phyloP scores from a whole-genome alignment of 1,140 invertebrate species.

The Monochamus saltuarius region DNA sequence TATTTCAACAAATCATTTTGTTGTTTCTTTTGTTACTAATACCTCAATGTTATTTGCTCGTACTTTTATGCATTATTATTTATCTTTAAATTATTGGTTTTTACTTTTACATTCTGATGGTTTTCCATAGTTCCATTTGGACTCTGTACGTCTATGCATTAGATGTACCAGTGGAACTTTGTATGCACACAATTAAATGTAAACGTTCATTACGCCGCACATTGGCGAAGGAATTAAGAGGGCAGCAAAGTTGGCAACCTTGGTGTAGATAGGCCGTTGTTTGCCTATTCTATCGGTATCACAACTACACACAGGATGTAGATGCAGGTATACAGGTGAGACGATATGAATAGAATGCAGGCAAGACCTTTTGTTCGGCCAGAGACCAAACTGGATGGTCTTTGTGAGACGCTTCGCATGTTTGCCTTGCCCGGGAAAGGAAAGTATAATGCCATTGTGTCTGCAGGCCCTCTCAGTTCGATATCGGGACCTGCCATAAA shows the following conservation, averaged over 20 bases:
- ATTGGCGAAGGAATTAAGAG: neutral
- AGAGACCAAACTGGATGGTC: constrained; percentile 26
- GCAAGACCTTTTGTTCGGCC: constrained; percentile 40
- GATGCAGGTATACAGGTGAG: constrained; percentile 45
- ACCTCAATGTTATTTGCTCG: too few species aligned
- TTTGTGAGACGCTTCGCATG: constrained; percentile 25
- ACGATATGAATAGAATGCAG: constrained; percentile 43
- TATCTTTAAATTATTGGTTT: too few species aligned
- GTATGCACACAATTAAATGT: too few species aligned
- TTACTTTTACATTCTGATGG: too few species aligned
- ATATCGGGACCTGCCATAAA: constrained; percentile 9
- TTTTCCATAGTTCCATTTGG: too few species aligned
- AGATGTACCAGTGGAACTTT: too few species aligned
- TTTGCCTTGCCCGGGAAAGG: constrained; percentile 17
- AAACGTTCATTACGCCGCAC: too few species aligned
- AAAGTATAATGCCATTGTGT: constrained; percentile 24
- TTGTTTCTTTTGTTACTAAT: too few species aligned
- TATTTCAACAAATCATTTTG: too few species aligned
- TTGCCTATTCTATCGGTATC: constrained; percentile 11
- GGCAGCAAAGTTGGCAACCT: constrained; percentile 5
- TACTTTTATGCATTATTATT: too few species aligned
- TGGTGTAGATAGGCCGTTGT: constrained; percentile 2
- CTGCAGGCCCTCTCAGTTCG: constrained; percentile 4
- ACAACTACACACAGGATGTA: constrained; percentile 34
- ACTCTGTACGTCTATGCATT: too few species aligned